Evolutionary conservation across 2,797 vertebrate genomes (phyloP), one percentile per base, ranked within the genome.

Genomic region (Crocidura indochinensis): DNA sequence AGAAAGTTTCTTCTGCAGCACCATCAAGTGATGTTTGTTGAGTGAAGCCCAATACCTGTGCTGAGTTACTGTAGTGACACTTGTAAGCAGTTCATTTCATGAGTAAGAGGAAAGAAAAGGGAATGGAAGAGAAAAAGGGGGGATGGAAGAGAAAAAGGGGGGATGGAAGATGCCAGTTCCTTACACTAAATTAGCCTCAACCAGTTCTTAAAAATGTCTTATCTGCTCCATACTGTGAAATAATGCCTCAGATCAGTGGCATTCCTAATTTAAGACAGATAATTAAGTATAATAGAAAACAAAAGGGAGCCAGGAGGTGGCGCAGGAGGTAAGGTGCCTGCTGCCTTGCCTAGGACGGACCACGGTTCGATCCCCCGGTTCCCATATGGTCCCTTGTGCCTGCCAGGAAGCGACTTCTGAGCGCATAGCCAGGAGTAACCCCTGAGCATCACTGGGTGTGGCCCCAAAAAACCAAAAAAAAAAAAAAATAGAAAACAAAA

Each of bases 161-260:
- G 81, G 82, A 53, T 79, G 24, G 65, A 76, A 20, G 15, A 47
- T 93, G 93, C 94, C 56, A 19, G 83, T 96, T 97, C 96, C 96
- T 97, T 93, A 88, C 82, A 90, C 78, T 93, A 84, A 94, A 88
- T 69, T 95, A 83, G 38, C 87, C 93, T 95, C 86, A 96, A 17
- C 93, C 94, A 94, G 90, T 95, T 97, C 94, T 96, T 92, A 85
- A 90, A 95, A 93, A 78, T 11, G 1, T 49, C 27, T 26, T 91
- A 82, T 87, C 77, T 88, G 94, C 65, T 92, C 86, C 94, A 91
- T 94, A 91, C 60, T 64, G 72, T 78, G 90, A 96, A 78, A 90
- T 90, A 80, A 90, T 75, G 47, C 44, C 46, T 77, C 84, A 93
- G 94, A 77, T 92, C 82, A 88, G 24, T 44, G 90, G 0, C 38